Conservation (phyloP, 2,113 vertebrate species). For the Morone chrysops region DNA sequence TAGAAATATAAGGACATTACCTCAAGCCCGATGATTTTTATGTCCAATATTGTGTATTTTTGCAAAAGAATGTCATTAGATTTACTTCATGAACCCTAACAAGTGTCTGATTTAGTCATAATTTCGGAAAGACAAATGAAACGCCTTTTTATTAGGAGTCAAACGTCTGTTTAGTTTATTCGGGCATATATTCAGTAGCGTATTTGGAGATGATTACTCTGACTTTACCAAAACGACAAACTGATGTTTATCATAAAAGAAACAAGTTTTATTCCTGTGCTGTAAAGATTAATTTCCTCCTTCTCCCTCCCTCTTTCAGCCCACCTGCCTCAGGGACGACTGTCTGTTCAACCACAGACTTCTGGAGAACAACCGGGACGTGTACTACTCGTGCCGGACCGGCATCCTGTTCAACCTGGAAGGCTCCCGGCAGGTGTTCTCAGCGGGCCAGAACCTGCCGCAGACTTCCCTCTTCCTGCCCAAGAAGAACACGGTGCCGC, state of each 20-base stretch:
- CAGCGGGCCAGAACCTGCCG: slow-evolving; percentile 87
- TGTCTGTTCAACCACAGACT: slow-evolving; percentile 90
- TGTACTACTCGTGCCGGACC: slow-evolving; percentile 90
- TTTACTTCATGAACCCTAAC: neutral
- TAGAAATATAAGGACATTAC: too few relatives aligned
- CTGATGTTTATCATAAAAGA: neutral
- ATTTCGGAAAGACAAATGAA: neutral
- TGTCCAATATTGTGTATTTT: neutral
- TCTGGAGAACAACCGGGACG: slow-evolving; percentile 92
- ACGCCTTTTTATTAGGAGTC: neutral
- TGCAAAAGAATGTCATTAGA: neutral
- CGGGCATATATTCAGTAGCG: neutral
- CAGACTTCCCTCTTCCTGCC: slow-evolving; percentile 90
- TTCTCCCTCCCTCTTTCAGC: slow-evolving; percentile 74
- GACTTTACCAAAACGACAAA: neutral
- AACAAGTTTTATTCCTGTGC: neutral
- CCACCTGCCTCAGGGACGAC: slow-evolving; percentile 88
- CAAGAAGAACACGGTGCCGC: slow-evolving; percentile 89
- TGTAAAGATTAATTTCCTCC: neutral
- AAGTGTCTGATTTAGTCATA: neutral
- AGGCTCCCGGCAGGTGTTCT: slow-evolving; percentile 86
- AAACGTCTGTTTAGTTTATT: neutral
- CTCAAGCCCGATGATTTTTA: neutral
- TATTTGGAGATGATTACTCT: neutral
- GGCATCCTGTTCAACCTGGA: slow-evolving; percentile 92